phyloP scores from a whole-genome alignment of 1,140 invertebrate genomes.

The Ceratitis capitata region DNA sequence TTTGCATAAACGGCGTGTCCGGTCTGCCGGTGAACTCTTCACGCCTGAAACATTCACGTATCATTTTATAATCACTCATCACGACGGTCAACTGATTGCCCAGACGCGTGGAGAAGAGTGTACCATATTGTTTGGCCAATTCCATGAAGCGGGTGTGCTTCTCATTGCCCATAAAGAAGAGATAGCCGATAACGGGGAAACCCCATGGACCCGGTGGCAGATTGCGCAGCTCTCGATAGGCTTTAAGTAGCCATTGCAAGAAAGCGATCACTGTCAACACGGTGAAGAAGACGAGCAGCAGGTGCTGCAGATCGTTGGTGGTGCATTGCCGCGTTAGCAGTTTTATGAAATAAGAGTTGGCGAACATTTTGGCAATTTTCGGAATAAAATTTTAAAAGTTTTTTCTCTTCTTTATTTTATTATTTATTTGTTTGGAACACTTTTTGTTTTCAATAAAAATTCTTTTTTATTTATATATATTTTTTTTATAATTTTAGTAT shows the following conservation, averaged over 20 bases:
- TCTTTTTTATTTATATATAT: too few relatives aligned
- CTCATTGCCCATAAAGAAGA: conserved; percentile 80
- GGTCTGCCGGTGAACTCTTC: conserved; percentile 89
- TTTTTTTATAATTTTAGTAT: conserved; percentile 1
- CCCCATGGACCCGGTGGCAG: conserved; percentile 89
- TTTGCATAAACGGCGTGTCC: conserved; percentile 82
- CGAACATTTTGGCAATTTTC: conserved; percentile 48
- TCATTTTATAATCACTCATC: conserved; percentile 83
- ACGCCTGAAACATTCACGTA: conserved; percentile 83
- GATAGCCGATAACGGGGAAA: conserved; percentile 81
- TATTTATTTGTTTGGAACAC: not conserved
- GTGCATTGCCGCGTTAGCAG: conserved; percentile 55
- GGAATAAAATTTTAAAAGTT: not conserved
- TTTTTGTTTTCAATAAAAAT: conserved; percentile 2
- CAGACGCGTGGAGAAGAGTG: conserved; percentile 81
- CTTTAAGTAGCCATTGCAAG: conserved; percentile 68
- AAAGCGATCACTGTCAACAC: conserved; percentile 67
- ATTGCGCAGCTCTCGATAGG: conserved; percentile 67
- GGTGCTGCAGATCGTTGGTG: conserved; percentile 54
- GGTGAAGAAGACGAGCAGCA: conserved; percentile 69
- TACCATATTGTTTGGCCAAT: conserved; percentile 79
- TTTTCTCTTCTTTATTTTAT: not conserved
- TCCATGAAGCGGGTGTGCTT: conserved; percentile 81
- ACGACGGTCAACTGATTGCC: conserved; percentile 86
- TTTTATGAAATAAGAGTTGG: conserved; percentile 62